These are phyloP conservation scores for Todiramphus chloris DNA, from an alignment of 2,113 vertebrate genomes.

Conservation along the genomic window DNA sequence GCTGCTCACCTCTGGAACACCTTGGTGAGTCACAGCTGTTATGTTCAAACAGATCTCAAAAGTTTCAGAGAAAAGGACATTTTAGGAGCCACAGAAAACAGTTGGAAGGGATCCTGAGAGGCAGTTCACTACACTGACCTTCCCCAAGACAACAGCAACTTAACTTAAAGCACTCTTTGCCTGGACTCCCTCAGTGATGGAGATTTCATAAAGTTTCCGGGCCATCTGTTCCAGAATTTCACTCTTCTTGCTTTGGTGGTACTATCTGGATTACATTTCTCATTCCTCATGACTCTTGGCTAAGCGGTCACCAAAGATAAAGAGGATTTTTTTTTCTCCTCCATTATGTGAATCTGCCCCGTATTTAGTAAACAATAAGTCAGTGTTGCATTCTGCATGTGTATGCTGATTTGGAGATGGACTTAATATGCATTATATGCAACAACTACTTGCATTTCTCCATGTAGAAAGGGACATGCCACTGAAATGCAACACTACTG, in stretches of 20 bases:
- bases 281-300: neutral
- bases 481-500: neutral
- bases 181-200: neutral
- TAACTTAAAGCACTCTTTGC: neutral
- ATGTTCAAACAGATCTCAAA: neutral
- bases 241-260: neutral
- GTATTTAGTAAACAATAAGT: neutral
- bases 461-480: neutral
- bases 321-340: neutral
- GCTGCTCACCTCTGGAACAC: neutral
- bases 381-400: neutral
- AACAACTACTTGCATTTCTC: neutral
- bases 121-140: neutral
- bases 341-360: neutral
- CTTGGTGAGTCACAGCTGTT: neutral
- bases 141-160: neutral
- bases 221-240: constrained; percentile 13
- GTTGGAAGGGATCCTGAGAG: neutral
- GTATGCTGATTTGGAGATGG: neutral
- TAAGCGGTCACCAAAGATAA: neutral
- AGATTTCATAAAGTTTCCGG: constrained; percentile 38
- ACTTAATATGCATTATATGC: neutral
- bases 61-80: neutral
- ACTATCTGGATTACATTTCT: neutral
- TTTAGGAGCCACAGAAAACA: neutral